Evolutionary conservation across 1,140 invertebrate species (phyloP), one percentile per base, ranked within the genome.

Genomic region (Pantala flavescens): DNA sequence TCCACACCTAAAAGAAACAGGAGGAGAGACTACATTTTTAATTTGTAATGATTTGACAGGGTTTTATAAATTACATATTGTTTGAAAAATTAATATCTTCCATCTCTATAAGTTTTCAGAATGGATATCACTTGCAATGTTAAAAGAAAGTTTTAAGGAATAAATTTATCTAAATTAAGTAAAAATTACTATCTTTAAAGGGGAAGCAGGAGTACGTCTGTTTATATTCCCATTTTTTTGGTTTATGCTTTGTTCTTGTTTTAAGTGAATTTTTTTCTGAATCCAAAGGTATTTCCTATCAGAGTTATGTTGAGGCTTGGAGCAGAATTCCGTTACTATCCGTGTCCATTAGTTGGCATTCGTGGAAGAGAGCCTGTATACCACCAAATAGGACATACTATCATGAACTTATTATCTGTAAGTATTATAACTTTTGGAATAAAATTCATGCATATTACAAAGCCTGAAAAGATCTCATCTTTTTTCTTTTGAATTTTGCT

Each of bases 321-420:
- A 9, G 92, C 93, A 1, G 92, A 95, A 82, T 94, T 91, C 84
- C 87, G 92, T 77, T 95, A 94, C 81, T 96, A 96, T 84, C 94
- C 94, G 1, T 93, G 91, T 81, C 92, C 93, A 0, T 81, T 96
- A 28, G 88, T 95, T 24, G 94, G 93, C n/a, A 87, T 92, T 23
- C 84, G 92, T 23, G 87, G 90, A 79, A 82, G 94, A 19, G 91
- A 93, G 75, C 89, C 93, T 0, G 90, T 95, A 1, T 96, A 92
- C 81, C 91, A 88, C 71, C 93, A 96, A 84, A 93, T 96, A 74
- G 93, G 93, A 14, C 93, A 95, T 78, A 96, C 94, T 11, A 94
- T 96, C 71, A 94, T 96, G 84, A 95, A 94, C 84, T 85, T 96
- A 49, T 82, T 96, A 74, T 93, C 93, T 7, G 87, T 88, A 80